Conservation (phyloP, 2,888 invertebrate genomes). For the Cephus pulcher region DNA sequence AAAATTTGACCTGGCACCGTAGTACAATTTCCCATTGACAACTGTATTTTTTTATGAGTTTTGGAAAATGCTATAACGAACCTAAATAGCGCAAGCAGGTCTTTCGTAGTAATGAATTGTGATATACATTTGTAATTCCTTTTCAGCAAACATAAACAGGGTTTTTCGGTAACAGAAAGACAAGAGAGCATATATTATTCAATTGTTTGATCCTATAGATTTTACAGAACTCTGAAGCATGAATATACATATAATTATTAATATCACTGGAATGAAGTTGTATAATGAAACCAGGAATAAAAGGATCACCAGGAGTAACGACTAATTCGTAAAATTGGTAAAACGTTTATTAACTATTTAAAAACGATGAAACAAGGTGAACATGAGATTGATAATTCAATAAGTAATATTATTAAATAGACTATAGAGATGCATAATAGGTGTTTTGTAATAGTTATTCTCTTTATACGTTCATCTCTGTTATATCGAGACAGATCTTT, state of each 20-base stretch:
- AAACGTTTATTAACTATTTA: constrained; percentile 66
- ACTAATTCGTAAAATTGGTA: constrained; percentile 57
- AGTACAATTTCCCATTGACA: too few species aligned
- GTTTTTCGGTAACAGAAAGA: too few species aligned
- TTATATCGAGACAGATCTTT: constrained; percentile 52
- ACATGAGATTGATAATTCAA: constrained; percentile 66
- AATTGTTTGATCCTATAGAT: neutral
- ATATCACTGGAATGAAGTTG: neutral
- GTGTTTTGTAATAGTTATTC: constrained; percentile 47
- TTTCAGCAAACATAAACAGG: too few species aligned
- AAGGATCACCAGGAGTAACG: neutral
- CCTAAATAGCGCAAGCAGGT: neutral
- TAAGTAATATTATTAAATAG: constrained; percentile 65
- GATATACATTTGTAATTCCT: too few species aligned
- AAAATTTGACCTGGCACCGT: too few species aligned
- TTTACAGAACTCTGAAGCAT: neutral
- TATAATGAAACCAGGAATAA: neutral
- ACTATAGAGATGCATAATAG: constrained; percentile 66
- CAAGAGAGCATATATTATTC: too few species aligned
- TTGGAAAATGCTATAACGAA: neutral
- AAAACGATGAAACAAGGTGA: constrained; percentile 66
- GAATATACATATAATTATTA: neutral
- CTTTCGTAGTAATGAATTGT: neutral
- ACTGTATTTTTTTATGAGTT: too few species aligned
- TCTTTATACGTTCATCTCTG: constrained; percentile 46